A percentile compares a stretch with the other conserved stretches of the same genome.
phyloP scores from a whole-genome alignment of 2,888 invertebrate genomes.

The Drosophila flavopinicola region DNA sequence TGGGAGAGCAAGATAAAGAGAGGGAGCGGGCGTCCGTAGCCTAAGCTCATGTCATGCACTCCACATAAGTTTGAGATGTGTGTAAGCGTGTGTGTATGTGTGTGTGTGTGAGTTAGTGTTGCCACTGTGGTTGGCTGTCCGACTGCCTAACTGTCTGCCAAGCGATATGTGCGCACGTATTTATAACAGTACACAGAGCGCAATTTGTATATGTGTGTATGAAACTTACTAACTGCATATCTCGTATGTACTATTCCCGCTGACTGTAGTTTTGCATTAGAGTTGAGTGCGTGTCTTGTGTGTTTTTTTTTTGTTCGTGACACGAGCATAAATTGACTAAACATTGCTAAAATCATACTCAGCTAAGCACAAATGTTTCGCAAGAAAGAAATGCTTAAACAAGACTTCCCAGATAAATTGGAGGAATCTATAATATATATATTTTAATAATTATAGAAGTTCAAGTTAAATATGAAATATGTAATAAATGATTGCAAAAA shows the following conservation, averaged over 20 bases:
- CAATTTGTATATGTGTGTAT: slow-evolving; percentile 34
- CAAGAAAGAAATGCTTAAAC: too few species aligned
- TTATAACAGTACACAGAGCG: slow-evolving; percentile 63
- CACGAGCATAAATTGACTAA: slow-evolving; percentile 2
- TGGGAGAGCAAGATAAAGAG: slow-evolving; percentile 5
- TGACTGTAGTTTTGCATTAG: slow-evolving; percentile 30
- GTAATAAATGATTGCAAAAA: too few species aligned
- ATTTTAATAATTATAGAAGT: too few species aligned
- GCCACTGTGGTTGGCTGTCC: slow-evolving; percentile 58
- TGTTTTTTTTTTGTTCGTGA: neutral
- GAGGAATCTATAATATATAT: too few species aligned
- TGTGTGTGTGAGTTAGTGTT: slow-evolving; percentile 29
- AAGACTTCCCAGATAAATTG: too few species aligned
- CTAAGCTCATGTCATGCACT: slow-evolving; percentile 76
- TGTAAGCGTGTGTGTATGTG: slow-evolving; percentile 11
- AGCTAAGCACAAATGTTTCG: too few species aligned
- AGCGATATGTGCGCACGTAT: slow-evolving; percentile 59
- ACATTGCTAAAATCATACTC: neutral
- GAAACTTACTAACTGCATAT: slow-evolving; percentile 70
- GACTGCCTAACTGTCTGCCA: slow-evolving; percentile 45
- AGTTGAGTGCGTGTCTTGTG: slow-evolving; percentile 1
- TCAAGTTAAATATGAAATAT: too few species aligned
- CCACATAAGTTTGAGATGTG: slow-evolving; percentile 60
- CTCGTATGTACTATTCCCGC: slow-evolving; percentile 50
- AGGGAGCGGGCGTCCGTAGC: slow-evolving; percentile 33